Evolutionary conservation across 2,113 vertebrate genomes (phyloP), one percentile per base, ranked within the genome.

Genomic region (Semicossyphus pulcher): DNA sequence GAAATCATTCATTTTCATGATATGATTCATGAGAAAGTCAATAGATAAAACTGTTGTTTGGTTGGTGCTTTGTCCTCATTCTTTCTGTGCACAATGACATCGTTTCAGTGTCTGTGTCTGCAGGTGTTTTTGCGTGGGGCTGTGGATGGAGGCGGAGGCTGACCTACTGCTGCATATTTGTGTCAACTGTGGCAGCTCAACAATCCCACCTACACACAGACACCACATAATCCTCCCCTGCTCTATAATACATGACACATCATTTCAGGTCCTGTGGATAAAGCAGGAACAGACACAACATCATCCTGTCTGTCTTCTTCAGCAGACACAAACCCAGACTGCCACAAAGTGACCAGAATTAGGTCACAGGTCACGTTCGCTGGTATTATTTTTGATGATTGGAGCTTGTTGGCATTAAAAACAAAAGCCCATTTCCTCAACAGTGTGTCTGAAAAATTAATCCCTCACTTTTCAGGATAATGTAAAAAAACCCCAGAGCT

Each of bases 191-290:
- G 32, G 47, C 21, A 0, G 47, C 23, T 48, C 0, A 10, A 23
- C 6, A 0, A 53, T 60, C 65, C 69, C 54, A 67, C 58, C 64
- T 54, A 67, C 77, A 76, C 42, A 12, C 23, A 45, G 16, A 75
- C 37, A 15, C n/a, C 21, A 58, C 23, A n/a, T 87, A 86, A 89
- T 81, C 82, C 82, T 66, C 70, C 64, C 25, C 10, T 52, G 54
- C 74, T 72, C 64, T 18, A 44, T 67, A 64, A 83, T 32, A 28
- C 67, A 37, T 34, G 48, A 61, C 28, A 68, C 74, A 81, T 32
- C n/a, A 62, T 62, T 81, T 81, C 18, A 54, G 16, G 26, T 44
- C 14, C 66, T 60, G n/a, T 63, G 70, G n/a, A 76, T 52, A 70
- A 79, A 72, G 34, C 18, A 28, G 14, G 62, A 32, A 34, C 56